Conservation (phyloP, 2,797 vertebrate species). For the Nothura maculosa region DNA sequence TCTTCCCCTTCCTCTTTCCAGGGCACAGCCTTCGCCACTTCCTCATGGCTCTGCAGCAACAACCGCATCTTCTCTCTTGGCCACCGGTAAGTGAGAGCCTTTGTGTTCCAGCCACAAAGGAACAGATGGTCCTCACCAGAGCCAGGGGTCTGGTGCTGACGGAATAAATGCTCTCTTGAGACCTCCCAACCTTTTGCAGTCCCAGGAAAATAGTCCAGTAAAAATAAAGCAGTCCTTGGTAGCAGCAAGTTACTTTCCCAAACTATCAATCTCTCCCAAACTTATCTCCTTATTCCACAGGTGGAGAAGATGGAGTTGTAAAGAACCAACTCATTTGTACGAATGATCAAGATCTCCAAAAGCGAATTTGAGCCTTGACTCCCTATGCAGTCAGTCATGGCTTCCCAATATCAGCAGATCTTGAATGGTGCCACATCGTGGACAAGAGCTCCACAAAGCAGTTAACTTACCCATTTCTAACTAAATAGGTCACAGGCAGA, state of each 20-base stretch:
- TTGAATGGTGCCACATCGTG: not conserved
- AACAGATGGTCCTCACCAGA: not conserved
- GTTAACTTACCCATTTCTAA: constrained; percentile 12
- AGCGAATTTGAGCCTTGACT: not conserved
- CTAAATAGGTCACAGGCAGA: constrained; percentile 68
- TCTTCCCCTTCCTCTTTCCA: not conserved
- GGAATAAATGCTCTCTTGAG: not conserved
- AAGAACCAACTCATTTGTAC: not conserved
- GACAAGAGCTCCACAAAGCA: not conserved
- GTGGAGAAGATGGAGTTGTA: not conserved
- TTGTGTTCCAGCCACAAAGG: not conserved
- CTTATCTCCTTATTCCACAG: not conserved
- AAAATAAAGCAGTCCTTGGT: not conserved
- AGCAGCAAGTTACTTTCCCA: not conserved
- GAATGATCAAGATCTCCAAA: not conserved
- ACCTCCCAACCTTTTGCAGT: not conserved
- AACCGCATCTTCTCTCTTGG: not conserved
- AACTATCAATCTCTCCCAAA: not conserved
- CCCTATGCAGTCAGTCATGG: not conserved
- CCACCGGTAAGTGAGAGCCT: not conserved
- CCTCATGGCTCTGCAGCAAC: not conserved
- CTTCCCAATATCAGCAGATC: not conserved
- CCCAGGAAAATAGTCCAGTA: not conserved
- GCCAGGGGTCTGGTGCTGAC: not conserved
- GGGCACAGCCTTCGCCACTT: not conserved